phyloP scores from a whole-genome alignment of 1,140 invertebrate species.

The Chlorops oryzae region DNA sequence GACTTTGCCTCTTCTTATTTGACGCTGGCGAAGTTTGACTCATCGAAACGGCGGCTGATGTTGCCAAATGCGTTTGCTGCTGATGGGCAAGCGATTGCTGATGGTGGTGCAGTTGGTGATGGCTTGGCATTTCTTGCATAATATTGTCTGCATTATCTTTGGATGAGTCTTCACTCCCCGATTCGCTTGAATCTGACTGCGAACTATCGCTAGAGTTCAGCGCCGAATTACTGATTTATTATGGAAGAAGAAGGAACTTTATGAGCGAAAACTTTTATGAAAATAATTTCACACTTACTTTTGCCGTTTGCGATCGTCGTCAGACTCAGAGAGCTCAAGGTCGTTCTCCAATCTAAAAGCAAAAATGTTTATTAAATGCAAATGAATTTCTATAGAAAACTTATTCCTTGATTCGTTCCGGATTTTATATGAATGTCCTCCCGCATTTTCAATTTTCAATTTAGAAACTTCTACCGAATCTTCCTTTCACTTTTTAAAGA shows the following conservation, averaged over 20 bases:
- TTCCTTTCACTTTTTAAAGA: too few relatives aligned
- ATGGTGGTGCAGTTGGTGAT: constrained; percentile 13
- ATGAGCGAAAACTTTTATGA: neutral
- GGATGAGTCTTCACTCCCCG: constrained; percentile 39
- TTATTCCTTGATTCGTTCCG: too few relatives aligned
- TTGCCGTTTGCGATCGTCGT: constrained; percentile 51
- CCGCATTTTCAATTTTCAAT: too few relatives aligned
- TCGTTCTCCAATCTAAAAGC: constrained; percentile 54
- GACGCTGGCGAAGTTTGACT: constrained; percentile 14
- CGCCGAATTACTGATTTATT: constrained; percentile 33
- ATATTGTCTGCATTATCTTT: constrained; percentile 28
- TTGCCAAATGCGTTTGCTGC: constrained; percentile 14
- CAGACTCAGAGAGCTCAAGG: constrained; percentile 57
- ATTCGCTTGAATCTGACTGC: constrained; percentile 43
- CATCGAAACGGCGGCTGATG: constrained; percentile 11
- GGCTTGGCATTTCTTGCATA: constrained; percentile 19
- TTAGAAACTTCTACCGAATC: too few relatives aligned
- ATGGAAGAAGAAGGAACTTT: neutral
- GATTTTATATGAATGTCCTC: too few relatives aligned
- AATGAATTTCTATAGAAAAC: too few relatives aligned
- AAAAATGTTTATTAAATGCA: too few relatives aligned
- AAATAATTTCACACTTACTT: constrained; percentile 18
- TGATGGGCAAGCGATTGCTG: constrained; percentile 11
- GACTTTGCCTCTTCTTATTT: constrained; percentile 34
- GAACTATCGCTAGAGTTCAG: constrained; percentile 48